Conservation (phyloP, 2,113 vertebrate species). For the Tricholaema leucomelas region DNA sequence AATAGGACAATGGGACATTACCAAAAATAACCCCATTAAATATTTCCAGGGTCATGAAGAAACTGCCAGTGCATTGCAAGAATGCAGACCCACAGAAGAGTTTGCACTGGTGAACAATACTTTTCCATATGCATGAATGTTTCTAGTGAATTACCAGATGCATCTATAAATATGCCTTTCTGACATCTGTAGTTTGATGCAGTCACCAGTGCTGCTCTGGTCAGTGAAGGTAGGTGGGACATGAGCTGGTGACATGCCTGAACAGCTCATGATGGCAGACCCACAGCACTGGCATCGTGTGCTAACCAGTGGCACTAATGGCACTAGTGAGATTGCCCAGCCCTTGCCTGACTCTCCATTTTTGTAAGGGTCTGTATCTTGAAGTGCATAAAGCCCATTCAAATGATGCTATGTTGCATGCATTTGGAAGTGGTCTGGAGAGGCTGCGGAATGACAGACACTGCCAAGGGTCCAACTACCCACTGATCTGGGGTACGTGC, state of each 20-base stretch:
- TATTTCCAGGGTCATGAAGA: conserved; percentile 1
- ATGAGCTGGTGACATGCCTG: neutral
- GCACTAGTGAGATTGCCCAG: rapidly evolving
- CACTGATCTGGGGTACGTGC: neutral
- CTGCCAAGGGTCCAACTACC: neutral
- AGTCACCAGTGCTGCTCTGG: neutral
- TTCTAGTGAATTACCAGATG: neutral
- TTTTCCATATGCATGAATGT: neutral
- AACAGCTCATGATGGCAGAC: neutral
- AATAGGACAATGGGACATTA: conserved; percentile 23
- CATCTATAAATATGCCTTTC: neutral
- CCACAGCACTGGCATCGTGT: rapidly evolving
- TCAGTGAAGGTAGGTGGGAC: rapidly evolving
- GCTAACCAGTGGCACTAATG: neutral
- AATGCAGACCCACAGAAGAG: neutral
- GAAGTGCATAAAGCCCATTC: neutral
- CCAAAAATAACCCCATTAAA: neutral
- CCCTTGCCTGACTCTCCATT: neutral
- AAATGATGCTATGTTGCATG: neutral
- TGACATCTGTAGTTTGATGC: neutral
- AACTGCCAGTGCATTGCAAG: neutral
- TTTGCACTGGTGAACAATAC: neutral
- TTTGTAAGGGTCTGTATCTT: rapidly evolving
- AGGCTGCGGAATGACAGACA: neutral
- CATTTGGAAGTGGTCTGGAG: neutral